phyloP scores from a whole-genome alignment of 2,888 invertebrate species.

The Campoplex capitator region DNA sequence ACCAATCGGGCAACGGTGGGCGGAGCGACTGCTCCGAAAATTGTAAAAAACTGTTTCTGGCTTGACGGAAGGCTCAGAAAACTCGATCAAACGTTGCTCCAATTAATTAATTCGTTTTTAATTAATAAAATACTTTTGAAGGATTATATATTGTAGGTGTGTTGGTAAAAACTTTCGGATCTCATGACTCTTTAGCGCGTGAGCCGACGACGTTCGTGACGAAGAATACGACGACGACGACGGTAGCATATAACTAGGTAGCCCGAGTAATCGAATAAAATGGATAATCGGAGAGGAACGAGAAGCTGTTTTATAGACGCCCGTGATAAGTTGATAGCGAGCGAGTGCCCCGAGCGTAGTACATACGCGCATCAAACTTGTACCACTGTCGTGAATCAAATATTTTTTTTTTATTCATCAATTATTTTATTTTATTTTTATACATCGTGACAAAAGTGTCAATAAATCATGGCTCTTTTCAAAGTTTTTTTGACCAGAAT shows the following conservation, averaged over 20 bases:
- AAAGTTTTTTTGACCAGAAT: too few species aligned
- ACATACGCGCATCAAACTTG: constrained; percentile 19
- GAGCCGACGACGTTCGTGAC: constrained; percentile 2
- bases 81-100: background rate
- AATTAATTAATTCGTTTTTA: background rate
- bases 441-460: background rate
- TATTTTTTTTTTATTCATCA: constrained; percentile 11
- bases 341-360: constrained; percentile 9
- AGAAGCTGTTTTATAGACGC: constrained; percentile 56
- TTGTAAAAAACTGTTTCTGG: background rate
- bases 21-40: background rate
- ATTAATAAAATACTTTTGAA: background rate
- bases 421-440: background rate
- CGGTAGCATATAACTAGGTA: constrained; percentile 56
- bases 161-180: constrained; percentile 20
- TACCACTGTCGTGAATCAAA: background rate
- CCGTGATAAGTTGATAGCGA: constrained; percentile 58
- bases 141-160: background rate
- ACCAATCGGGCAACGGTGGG: background rate
- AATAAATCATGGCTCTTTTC: background rate
- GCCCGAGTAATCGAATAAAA: constrained; percentile 75
- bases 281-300: constrained; percentile 74
- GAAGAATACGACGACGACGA: constrained; percentile 54
- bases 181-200: constrained; percentile 24
- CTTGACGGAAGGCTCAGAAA: background rate